Conservation (phyloP, 1,140 invertebrate genomes). For the Drosophila grimshawi region DNA sequence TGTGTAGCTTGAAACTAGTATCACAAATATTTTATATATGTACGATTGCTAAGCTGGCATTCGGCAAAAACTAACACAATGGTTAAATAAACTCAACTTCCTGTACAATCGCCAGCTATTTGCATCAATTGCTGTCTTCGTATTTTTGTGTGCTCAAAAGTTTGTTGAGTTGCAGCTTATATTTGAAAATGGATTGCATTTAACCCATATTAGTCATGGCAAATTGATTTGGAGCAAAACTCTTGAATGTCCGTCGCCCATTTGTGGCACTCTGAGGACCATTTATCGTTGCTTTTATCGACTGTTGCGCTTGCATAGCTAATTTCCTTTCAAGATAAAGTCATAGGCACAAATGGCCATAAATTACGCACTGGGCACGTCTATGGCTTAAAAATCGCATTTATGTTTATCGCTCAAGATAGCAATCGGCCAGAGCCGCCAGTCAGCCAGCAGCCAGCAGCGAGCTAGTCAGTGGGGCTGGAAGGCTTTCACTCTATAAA, state of each 20-base stretch:
- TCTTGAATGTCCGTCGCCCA: constrained; percentile 36
- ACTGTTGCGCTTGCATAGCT: constrained; percentile 48
- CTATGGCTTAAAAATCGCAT: constrained; percentile 50
- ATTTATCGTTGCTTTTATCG: constrained; percentile 58
- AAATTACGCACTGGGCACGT: constrained; percentile 67
- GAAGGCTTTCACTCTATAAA: constrained; percentile 70
- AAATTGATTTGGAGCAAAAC: constrained; percentile 64
- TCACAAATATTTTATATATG: too few species aligned
- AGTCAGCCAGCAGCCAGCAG: neutral
- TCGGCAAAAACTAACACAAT: neutral
- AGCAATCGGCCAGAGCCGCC: constrained; percentile 44
- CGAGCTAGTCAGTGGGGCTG: neutral
- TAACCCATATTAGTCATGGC: constrained; percentile 70
- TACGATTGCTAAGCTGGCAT: too few species aligned
- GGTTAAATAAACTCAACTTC: constrained; percentile 4
- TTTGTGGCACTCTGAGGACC: constrained; percentile 52
- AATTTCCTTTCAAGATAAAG: constrained; percentile 81
- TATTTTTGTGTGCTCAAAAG: constrained; percentile 5
- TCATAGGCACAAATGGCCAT: constrained; percentile 69
- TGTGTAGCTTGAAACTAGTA: too few species aligned
- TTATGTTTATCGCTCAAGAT: constrained; percentile 66
- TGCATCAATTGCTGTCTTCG: constrained; percentile 25
- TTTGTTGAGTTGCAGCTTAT: constrained; percentile 24
- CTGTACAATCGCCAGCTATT: constrained; percentile 11
- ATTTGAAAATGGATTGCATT: constrained; percentile 62